Conservation (phyloP, 2,888 invertebrate species). For the Actias luna region DNA sequence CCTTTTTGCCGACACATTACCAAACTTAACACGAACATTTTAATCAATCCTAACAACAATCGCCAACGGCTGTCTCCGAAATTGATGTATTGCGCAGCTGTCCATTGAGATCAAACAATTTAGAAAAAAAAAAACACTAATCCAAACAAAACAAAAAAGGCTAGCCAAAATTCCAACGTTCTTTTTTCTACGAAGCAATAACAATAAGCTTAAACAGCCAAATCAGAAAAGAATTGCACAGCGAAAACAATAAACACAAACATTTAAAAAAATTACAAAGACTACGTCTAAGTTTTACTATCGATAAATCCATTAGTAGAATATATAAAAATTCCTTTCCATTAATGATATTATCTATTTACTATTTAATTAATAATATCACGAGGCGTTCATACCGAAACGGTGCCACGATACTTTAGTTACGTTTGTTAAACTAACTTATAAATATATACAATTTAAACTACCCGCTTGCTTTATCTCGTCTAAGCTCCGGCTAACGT, state of each 20-base stretch:
- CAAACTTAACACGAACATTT: slow-evolving; percentile 69
- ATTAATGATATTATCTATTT: slow-evolving; percentile 80
- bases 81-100: slow-evolving; percentile 70
- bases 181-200: slow-evolving; percentile 58
- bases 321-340: slow-evolving; percentile 81
- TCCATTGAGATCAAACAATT: slow-evolving; percentile 75
- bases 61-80: slow-evolving; percentile 66
- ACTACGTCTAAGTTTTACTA: slow-evolving; percentile 78
- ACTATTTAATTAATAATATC: slow-evolving; percentile 80
- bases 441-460: slow-evolving; percentile 76
- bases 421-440: slow-evolving; percentile 65
- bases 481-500: slow-evolving; percentile 68
- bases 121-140: slow-evolving; percentile 46
- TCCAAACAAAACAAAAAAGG: slow-evolving; percentile 54
- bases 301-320: slow-evolving; percentile 79
- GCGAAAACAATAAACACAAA: slow-evolving; percentile 79
- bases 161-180: slow-evolving; percentile 51
- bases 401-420: slow-evolving; percentile 70
- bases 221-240: slow-evolving; percentile 73
- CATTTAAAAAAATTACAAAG: slow-evolving; percentile 61
- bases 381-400: slow-evolving; percentile 74
- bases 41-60: slow-evolving; percentile 62
- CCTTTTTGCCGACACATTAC: slow-evolving; percentile 72
- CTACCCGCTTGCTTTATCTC: slow-evolving; percentile 73
- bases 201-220: slow-evolving; percentile 67